Base-by-base conservation (phyloP, 2,113 vertebrate species). In the Prinia subflava region DNA sequence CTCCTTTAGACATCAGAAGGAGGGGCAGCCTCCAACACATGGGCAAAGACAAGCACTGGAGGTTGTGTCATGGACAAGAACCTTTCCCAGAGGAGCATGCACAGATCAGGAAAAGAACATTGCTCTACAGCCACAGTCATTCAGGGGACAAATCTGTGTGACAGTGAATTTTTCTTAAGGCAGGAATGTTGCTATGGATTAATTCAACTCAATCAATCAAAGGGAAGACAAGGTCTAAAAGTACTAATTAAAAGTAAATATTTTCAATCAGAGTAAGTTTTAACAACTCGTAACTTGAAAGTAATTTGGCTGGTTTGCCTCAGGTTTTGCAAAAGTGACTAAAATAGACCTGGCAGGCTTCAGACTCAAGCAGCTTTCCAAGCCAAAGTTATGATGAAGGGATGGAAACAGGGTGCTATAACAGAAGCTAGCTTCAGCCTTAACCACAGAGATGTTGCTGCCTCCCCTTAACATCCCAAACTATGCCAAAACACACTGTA, bases 331-430 rank as follows among this genome's bases (percentile, higher is more conserved):
- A 70, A 9, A 92, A 86, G 42, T 52, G 28, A 68, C 89, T 89
- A 46, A 95, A 90, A 86, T 88, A 50, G 39, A 89, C 60, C 85
- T 93, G 91, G 92, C 79, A 83, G 83, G 52, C 47, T 80, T 93
- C 78, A 90, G 53, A 33, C 39, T 90, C 47, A 30, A 81, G 23
- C n/a, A 65, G n/a, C 30, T 84, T 94, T 94, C 65, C 62, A 67
- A 70, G 77, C 53, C 50, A 56, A 87, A 82, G 44, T 83, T 92
- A 80, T 6, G 35, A 78, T 41, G 88, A 83, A 63, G 64, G 44
- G 47, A 49, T 87, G 89, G 78, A 88, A 96, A 92, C 13, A 80
- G 52, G 60, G 62, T 86, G 67, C 85, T 94, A 1, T 67, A 82
- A 84, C 1, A 33, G 79, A 89, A 87, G 67, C 77, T 83, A 74